Evolutionary conservation across 2,113 vertebrate species (phyloP).

Genomic region (Alouatta palliata): DNA sequence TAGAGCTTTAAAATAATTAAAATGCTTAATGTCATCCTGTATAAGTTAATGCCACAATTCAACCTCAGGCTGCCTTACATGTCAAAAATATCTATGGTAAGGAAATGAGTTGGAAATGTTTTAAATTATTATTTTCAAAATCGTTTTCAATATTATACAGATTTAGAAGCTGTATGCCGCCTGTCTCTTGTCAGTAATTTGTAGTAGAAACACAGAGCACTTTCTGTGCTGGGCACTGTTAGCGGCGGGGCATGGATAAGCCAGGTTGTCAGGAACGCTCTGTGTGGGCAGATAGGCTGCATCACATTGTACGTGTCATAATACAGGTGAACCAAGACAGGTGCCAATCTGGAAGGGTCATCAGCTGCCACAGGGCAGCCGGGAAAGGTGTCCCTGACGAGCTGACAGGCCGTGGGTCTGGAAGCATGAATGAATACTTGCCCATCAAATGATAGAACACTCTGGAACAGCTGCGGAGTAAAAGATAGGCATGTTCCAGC

Average conservation of each 20-base stretch:
- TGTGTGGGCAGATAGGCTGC: rapidly evolving
- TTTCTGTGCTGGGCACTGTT: background rate
- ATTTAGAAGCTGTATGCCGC: background rate
- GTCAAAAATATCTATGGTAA: background rate
- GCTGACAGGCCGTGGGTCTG: too few species aligned
- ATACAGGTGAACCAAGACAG: too few species aligned
- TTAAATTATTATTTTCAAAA: background rate
- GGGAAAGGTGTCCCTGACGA: background rate
- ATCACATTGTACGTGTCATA: rapidly evolving
- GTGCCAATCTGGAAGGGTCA: rapidly evolving
- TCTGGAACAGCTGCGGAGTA: background rate
- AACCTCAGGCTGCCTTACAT: background rate
- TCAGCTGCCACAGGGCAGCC: background rate
- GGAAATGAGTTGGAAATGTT: constrained; percentile 1
- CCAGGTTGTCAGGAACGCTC: background rate
- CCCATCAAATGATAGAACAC: background rate
- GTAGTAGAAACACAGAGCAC: background rate
- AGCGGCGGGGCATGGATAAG: rapidly evolving
- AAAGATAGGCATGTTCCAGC: background rate
- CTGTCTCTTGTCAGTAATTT: background rate
- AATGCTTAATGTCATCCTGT: background rate
- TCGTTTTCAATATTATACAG: background rate
- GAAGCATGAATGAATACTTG: background rate
- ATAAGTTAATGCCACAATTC: background rate
- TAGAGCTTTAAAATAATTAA: constrained; percentile 24